Base-by-base conservation (phyloP, 2,797 vertebrate species). In the Coreius guichenoti region DNA sequence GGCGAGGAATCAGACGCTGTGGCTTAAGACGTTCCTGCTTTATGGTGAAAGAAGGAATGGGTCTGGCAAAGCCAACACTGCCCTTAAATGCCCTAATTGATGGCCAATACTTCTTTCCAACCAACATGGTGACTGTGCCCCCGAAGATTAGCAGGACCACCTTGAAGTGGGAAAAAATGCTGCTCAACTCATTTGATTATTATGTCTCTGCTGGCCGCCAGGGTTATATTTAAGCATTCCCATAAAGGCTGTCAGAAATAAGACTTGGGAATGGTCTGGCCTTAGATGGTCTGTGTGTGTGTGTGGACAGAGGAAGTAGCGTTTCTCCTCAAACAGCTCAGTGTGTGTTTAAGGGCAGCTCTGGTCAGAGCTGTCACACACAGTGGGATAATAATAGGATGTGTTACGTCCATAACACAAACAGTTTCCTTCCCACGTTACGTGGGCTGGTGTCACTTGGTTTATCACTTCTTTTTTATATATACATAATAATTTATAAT, bases 221-320 rank as follows among this genome's bases (percentile, higher is more conserved):
- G 90, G 86, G 91, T 93, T 95, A 95, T 94, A 95, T 95, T 95
- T 95, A 95, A 94, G 92, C 90, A 92, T 96, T 96, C 94, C 94
- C 95, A 95, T 95, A 94, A 94, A 95, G 92, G 89, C 91, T 86
- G 92, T 91, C 93, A 93, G 92, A 94, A 94, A 95, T 94, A 93
- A 92, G 92, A 95, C 92, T 93, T 95, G 94, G 94, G 94, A 96
- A 95, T 89, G 92, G 92, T 92, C 90, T 93, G 93, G 91, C 92
- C 93, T 93, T 91, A 93, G 90, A 92, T 92, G 90, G 91, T 91
- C 91, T 86, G 76, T 65, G 85, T 90, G 90, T 91, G 91, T 92
- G 89, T 58, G 77, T 47, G 75, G 72, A 86, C 74, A 87, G 77
- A 86, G 89, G 92, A 90, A 86, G 91, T 88, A 89, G 87, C 89